Conservation (phyloP, 2,888 invertebrate genomes). For the Tupiocoris notatus region DNA sequence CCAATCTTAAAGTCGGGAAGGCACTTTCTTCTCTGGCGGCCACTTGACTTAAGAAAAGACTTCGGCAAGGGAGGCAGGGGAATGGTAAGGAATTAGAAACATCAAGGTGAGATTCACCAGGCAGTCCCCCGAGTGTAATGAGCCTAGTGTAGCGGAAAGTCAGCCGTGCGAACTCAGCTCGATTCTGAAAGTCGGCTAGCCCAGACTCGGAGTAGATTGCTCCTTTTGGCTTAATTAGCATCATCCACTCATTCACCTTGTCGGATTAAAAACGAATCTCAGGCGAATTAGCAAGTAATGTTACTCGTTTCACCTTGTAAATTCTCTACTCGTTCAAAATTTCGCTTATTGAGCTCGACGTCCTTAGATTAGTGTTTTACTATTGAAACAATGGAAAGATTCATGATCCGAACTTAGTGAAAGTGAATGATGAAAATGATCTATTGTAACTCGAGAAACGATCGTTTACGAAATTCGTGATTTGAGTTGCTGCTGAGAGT, state of each 20-base stretch:
- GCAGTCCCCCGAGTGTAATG: not conserved
- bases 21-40: conserved; percentile 15
- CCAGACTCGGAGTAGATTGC: not conserved
- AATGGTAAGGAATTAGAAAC: not conserved
- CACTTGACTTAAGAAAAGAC: not conserved
- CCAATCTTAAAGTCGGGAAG: conserved; percentile 28
- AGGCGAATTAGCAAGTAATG: not conserved
- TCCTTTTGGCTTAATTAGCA: not conserved
- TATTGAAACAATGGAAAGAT: too few species aligned
- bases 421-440: too few species aligned
- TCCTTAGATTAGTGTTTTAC: too few species aligned
- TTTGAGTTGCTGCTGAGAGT: too few species aligned
- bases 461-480: too few species aligned
- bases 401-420: too few species aligned
- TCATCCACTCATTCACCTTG: not conserved
- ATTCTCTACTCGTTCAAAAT: too few species aligned
- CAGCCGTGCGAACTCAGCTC: not conserved
- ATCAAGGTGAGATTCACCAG: not conserved
- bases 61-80: not conserved
- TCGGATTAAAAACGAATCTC: not conserved
- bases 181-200: not conserved
- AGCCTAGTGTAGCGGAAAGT: not conserved
- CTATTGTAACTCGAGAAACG: too few species aligned
- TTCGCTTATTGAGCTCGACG: too few species aligned
- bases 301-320: too few species aligned